Conservation (phyloP, 2,888 invertebrate genomes). For the Acanthosoma haemorrhoidale region DNA sequence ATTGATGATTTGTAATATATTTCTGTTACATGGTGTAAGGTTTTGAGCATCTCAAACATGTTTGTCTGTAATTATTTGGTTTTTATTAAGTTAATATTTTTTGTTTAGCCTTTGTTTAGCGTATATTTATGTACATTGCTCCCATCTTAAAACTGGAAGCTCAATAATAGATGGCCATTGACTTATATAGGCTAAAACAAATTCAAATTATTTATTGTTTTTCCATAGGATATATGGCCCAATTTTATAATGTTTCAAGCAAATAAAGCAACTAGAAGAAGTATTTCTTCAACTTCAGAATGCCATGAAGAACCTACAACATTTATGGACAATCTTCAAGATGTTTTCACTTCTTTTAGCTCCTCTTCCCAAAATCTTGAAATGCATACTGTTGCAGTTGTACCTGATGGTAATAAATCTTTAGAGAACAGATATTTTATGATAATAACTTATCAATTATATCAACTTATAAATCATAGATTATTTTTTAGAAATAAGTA, state of each 20-base stretch:
- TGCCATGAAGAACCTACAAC: slow-evolving; percentile 29
- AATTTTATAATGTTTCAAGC: neutral
- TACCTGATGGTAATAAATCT: slow-evolving; percentile 61
- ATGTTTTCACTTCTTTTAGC: slow-evolving; percentile 31
- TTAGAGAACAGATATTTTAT: no score
- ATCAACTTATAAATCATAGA: no score
- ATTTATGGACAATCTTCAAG: slow-evolving; percentile 32
- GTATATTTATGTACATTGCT: no score
- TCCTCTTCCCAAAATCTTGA: slow-evolving; percentile 52
- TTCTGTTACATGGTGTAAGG: neutral
- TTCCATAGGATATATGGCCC: neutral
- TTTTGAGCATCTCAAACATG: neutral
- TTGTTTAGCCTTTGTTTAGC: neutral
- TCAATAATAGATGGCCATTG: neutral
- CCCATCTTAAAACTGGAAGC: no score
- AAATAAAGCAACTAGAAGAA: neutral
- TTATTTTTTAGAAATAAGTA: no score
- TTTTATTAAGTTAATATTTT: neutral
- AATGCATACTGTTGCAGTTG: slow-evolving; percentile 72
- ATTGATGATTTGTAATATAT: neutral
- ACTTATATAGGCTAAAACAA: neutral
- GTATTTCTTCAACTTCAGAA: slow-evolving; percentile 15
- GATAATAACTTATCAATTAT: no score
- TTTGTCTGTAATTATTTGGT: neutral
- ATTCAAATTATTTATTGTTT: neutral